Evolutionary conservation across 2,888 invertebrate genomes (phyloP).

Genomic region (Plutella xylostella): DNA sequence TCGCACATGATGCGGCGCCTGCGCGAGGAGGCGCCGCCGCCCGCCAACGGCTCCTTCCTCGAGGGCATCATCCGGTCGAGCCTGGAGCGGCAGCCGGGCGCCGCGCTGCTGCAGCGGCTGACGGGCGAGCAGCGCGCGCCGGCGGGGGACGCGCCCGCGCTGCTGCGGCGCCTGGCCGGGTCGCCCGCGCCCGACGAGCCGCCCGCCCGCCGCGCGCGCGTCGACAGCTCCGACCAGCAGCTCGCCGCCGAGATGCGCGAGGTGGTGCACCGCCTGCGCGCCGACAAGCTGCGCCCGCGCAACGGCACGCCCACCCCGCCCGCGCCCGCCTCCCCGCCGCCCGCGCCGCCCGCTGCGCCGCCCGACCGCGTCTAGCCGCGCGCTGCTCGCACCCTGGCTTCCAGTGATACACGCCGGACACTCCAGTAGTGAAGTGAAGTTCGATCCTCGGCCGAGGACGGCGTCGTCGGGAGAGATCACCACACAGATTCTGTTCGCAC

Average conservation of each 20-base stretch:
- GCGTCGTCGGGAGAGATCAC: neutral
- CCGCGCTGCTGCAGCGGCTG: slow-evolving; percentile 45
- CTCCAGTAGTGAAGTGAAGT: slow-evolving; percentile 1
- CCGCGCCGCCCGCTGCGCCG: slow-evolving; percentile 28
- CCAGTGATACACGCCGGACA: slow-evolving; percentile 19
- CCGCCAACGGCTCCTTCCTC: slow-evolving; percentile 82
- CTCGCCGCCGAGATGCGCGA: slow-evolving; percentile 63
- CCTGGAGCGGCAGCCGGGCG: slow-evolving; percentile 71
- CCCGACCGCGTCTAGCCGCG: slow-evolving; percentile 35
- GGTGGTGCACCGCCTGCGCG: slow-evolving; percentile 58
- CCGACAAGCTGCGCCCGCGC: slow-evolving; percentile 52
- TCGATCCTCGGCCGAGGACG: neutral
- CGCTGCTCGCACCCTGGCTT: slow-evolving; percentile 14
- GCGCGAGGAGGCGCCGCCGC: slow-evolving; percentile 77
- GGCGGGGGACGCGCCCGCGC: slow-evolving; percentile 69
- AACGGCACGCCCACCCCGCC: slow-evolving; percentile 51
- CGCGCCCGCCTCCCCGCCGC: slow-evolving; percentile 25
- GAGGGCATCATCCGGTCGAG: slow-evolving; percentile 88
- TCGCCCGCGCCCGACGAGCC: slow-evolving; percentile 68
- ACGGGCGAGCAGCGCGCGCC: slow-evolving; percentile 31
- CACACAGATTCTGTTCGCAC: slow-evolving; percentile 9
- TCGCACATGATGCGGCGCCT: slow-evolving; percentile 85
- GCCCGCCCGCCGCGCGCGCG: slow-evolving; percentile 57
- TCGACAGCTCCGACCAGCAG: slow-evolving; percentile 58
- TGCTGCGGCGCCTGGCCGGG: slow-evolving; percentile 78